A percentile compares a stretch with the other conserved stretches of the same genome.
Conservation (phyloP, 2,888 invertebrate species). For the Dendrolimus houi region DNA sequence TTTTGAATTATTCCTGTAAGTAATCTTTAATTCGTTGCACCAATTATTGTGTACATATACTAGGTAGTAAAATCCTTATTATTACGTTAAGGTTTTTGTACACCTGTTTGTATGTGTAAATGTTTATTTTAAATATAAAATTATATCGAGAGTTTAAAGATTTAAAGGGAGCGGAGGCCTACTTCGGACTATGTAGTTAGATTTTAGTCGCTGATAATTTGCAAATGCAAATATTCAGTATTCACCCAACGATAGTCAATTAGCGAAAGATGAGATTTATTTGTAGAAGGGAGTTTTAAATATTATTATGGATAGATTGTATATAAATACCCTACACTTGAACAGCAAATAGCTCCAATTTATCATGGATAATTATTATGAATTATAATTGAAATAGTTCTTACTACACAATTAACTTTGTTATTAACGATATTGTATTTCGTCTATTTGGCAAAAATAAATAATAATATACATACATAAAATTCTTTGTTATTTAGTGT, state of each 20-base stretch:
- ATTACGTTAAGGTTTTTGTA: conserved; percentile 62
- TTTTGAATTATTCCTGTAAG: too few species aligned
- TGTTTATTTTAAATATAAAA: conserved; percentile 57
- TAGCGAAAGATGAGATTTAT: conserved; percentile 69
- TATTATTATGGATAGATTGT: conserved; percentile 47
- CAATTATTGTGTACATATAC: conserved; percentile 58
- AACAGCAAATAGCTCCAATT: conserved; percentile 28
- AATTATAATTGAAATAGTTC: conserved; percentile 38
- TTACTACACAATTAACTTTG: conserved; percentile 52
- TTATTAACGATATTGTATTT: conserved; percentile 61
- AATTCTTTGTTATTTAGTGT: neutral
- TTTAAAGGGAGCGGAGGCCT: conserved; percentile 43
- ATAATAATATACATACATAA: neutral
- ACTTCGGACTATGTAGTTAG: conserved; percentile 42
- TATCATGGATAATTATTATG: conserved; percentile 32
- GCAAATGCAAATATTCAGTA: conserved; percentile 46
- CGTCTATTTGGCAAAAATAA: conserved; percentile 24
- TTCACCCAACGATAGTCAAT: conserved; percentile 77
- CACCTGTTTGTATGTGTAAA: conserved; percentile 70
- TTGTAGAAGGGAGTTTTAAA: conserved; percentile 53
- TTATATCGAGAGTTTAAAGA: conserved; percentile 48
- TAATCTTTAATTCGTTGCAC: conserved; percentile 28
- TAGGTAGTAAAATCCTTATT: conserved; percentile 53
- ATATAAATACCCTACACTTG: conserved; percentile 48
- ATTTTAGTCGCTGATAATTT: conserved; percentile 52